Evolutionary conservation across 2,797 vertebrate genomes (phyloP).

Genomic region (Bryconaethiops microstoma): DNA sequence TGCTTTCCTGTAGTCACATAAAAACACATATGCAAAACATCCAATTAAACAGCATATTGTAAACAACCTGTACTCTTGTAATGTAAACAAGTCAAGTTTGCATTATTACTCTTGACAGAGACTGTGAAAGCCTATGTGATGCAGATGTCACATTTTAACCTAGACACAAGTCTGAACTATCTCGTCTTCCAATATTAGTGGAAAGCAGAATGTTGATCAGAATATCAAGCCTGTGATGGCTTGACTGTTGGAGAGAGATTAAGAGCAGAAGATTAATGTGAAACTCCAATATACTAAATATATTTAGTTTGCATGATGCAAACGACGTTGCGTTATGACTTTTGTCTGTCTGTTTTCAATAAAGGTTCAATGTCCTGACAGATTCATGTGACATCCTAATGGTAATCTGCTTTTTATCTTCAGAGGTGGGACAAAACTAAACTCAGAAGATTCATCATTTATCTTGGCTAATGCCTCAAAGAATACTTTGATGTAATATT

Average conservation of each 20-base stretch:
- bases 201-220: constrained; percentile 24
- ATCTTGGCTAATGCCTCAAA: constrained; percentile 50
- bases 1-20: constrained; percentile 84
- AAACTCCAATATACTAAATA: constrained; percentile 48
- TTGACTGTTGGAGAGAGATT: constrained; percentile 31
- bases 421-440: constrained; percentile 21
- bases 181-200: constrained; percentile 9
- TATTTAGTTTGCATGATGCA: constrained; percentile 25
- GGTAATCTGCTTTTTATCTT: constrained; percentile 38
- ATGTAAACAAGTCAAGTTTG: background rate
- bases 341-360: constrained; percentile 25
- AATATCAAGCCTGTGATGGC: constrained; percentile 10
- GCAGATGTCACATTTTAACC: background rate
- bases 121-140: background rate
- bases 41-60: background rate
- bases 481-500: constrained; percentile 53
- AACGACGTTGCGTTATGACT: constrained; percentile 8
- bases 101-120: background rate
- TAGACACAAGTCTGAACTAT: constrained; percentile 2
- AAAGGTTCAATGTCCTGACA: constrained; percentile 30
- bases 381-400: constrained; percentile 32
- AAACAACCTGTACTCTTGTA: background rate
- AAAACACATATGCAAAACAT: background rate
- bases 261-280: constrained; percentile 32
- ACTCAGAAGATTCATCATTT: constrained; percentile 38